Percentiles rank a stretch among this genome's conserved stretches.
These are phyloP conservation scores for Empidonax alnorum DNA, from an alignment of 2,113 vertebrate genomes.

Conservation along the genomic window DNA sequence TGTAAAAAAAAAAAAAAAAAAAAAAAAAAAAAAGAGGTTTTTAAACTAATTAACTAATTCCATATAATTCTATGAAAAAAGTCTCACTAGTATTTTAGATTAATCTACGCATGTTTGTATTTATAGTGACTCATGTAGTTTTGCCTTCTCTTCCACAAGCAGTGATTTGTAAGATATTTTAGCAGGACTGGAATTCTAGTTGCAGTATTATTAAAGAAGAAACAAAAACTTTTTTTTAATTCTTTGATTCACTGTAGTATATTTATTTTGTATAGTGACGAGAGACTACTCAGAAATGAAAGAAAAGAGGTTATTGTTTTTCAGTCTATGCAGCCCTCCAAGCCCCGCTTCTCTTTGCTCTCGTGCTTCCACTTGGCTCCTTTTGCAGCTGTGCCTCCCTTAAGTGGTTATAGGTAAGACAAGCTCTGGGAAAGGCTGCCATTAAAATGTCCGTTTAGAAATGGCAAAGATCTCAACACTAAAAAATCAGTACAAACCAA, in stretches of 20 bases:
- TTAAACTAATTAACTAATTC: neutral
- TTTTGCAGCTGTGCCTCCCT: neutral
- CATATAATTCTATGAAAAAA: neutral
- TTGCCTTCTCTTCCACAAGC: neutral
- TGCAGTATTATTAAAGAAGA: neutral
- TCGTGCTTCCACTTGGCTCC: neutral
- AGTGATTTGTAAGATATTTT: neutral
- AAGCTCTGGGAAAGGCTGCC: neutral
- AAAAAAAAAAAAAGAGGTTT: neutral
- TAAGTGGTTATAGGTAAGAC: neutral
- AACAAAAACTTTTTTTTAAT: neutral
- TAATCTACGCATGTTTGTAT: neutral
- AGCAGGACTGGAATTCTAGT: neutral
- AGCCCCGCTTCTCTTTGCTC: neutral
- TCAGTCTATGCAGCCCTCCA: neutral
- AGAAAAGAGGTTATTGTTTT: neutral
- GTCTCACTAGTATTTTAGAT: neutral
- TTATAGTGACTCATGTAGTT: neutral
- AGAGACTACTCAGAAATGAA: neutral
- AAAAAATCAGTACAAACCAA: no score
- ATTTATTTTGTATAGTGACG: neutral
- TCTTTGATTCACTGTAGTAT: accelerated
- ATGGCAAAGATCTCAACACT: neutral
- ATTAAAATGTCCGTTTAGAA: accelerated
- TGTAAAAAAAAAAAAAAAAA: neutral